Base-by-base conservation (phyloP, 2,113 vertebrate species). In the Echinops telfairi region DNA sequence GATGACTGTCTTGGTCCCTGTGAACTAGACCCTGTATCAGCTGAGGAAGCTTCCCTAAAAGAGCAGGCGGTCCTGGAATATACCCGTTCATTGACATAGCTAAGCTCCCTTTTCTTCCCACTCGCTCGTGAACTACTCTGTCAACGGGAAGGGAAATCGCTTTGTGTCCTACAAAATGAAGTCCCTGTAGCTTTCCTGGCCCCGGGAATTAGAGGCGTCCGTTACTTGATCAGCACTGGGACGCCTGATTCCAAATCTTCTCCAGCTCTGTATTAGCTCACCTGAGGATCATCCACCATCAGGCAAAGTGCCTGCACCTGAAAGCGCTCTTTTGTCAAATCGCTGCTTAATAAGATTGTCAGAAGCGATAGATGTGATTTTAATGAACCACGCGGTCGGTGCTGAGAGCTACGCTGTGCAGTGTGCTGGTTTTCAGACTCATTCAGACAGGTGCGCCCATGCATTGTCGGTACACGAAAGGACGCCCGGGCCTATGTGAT, bases 241-340 rank as follows among this genome's bases (percentile, higher is more conserved):
- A 36, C 80, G 15, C 90, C 88, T 93, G 47, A 7, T 73, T 16
- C 62, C 31, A 94, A 83, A 80, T 76, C 57, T 58, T 58, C 73
- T 83, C 22, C 80, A 89, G 17, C 62, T 84, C 75, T 68, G 36
- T 82, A 73, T 60, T 92, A 33, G 40, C 83, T 6, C 1, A 23
- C 3, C 6, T 88, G 36, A 23, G 29, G 75, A 27, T 86, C 58
- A 83, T 86, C 90, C 12, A 25, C 36, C 23, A 58, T 81, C 86
- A 83, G 25, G 25, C 8, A 47, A 85, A 17, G 9, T 47, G 82
- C 43, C 23, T 70, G 7, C 2, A 73, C 33, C 38, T 64, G 36
- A 73, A 94, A n/a, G 53, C 81, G 14, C 1, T 86, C 2, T 91
- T 89, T 68, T 60, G 10, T 60, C 19, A 60, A 20, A 23, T 58